phyloP scores from a whole-genome alignment of 2,797 vertebrate genomes.

The Lepilemur ruficaudatus region DNA sequence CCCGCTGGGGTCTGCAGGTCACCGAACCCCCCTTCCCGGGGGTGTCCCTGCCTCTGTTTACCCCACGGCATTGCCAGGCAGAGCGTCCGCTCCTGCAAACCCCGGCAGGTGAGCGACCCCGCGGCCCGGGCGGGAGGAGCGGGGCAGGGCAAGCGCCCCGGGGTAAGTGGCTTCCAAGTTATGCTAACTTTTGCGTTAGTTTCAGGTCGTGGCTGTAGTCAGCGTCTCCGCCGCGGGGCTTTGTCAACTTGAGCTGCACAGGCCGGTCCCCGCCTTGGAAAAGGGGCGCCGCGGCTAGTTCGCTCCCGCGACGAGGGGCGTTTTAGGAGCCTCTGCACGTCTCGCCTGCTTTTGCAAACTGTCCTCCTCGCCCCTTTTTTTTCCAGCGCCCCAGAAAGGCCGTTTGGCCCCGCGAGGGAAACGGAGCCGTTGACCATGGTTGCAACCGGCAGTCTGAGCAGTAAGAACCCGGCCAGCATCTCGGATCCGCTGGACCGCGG shows the following conservation, averaged over 20 bases:
- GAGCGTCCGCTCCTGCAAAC: neutral
- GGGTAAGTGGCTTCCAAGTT: neutral
- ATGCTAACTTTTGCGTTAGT: neutral
- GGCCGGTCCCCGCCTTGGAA: neutral
- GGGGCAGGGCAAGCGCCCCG: neutral
- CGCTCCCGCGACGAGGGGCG: neutral
- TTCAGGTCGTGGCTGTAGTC: neutral
- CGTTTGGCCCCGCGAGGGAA: neutral
- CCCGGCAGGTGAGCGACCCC: constrained; percentile 50
- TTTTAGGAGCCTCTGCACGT: neutral
- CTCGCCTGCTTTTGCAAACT: neutral
- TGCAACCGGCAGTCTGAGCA: constrained; percentile 85
- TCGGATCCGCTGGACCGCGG: constrained; percentile 79
- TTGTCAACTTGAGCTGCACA: neutral
- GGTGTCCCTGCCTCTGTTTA: neutral
- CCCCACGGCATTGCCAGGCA: neutral
- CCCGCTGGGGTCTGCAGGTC: neutral
- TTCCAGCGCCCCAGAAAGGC: constrained; percentile 42
- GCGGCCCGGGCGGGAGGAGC: fast-evolving
- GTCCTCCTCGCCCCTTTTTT: neutral
- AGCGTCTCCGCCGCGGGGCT: neutral
- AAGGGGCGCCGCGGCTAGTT: neutral
- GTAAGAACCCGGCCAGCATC: constrained; percentile 82
- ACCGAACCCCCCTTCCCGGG: neutral
- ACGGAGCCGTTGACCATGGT: constrained; percentile 80